phyloP scores from a whole-genome alignment of 2,888 invertebrate genomes.

The Thymelicus acteon region DNA sequence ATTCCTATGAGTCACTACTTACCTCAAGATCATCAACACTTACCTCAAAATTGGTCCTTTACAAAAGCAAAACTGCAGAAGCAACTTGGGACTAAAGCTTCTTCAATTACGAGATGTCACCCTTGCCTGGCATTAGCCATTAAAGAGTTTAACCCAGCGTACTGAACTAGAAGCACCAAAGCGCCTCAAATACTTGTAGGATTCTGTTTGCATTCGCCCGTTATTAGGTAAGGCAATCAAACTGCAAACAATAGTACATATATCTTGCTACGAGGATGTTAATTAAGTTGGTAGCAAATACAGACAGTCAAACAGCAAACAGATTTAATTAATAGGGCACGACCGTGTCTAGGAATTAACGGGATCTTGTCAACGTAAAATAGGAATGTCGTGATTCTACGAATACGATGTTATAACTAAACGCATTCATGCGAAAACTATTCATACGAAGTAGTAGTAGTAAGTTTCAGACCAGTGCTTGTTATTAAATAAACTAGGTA shows the following conservation, averaged over 20 bases:
- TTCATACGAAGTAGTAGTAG: neutral
- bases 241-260: conserved; percentile 42
- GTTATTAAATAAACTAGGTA: neutral
- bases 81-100: too few species aligned
- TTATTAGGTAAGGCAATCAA: conserved; percentile 41
- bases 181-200: conserved; percentile 22
- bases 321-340: conserved; percentile 78
- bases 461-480: neutral
- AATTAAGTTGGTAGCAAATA: conserved; percentile 75
- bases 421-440: conserved; percentile 5
- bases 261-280: conserved; percentile 57
- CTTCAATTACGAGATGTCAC: too few species aligned
- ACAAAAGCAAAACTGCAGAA: too few species aligned
- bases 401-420: neutral
- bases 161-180: neutral
- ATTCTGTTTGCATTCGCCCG: conserved; percentile 30
- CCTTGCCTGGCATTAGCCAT: too few species aligned
- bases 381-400: conserved; percentile 24
- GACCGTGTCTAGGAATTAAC: conserved; percentile 67
- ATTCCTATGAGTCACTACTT: too few species aligned
- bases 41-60: too few species aligned
- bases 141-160: too few species aligned
- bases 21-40: too few species aligned
- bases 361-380: conserved; percentile 66
- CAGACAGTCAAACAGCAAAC: conserved; percentile 72